phyloP scores from a whole-genome alignment of 2,888 invertebrate species.

The Drosophila dives region DNA sequence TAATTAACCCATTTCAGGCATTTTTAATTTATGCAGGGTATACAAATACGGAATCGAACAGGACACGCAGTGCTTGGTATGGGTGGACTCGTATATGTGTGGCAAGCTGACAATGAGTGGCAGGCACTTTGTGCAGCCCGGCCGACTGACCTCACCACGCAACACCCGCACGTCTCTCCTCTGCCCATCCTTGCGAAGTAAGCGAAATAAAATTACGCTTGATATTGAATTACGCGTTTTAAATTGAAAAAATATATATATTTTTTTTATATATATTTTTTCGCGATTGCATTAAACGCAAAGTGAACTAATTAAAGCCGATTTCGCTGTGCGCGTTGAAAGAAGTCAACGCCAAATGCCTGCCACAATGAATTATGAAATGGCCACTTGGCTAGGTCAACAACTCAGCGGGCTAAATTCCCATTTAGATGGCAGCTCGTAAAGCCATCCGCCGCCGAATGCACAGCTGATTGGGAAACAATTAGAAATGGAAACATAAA shows the following conservation, averaged over 20 bases:
- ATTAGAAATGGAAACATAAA: conserved; percentile 30
- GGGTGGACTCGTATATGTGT: not conserved
- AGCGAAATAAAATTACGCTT: conserved; percentile 75
- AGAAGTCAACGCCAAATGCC: not conserved
- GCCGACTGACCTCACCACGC: conserved; percentile 33
- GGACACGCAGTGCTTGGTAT: conserved; percentile 35
- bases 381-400: conserved; percentile 25
- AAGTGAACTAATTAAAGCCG: conserved; percentile 67
- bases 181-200: conserved; percentile 5
- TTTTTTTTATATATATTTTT: conserved; percentile 43
- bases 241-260: conserved; percentile 65
- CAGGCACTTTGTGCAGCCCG: conserved; percentile 64
- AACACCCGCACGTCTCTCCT: not conserved
- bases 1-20: not conserved
- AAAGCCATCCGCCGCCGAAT: conserved; percentile 10
- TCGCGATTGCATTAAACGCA: conserved; percentile 76
- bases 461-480: conserved; percentile 25
- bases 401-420: conserved; percentile 8
- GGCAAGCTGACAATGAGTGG: conserved; percentile 64
- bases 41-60: conserved; percentile 41
- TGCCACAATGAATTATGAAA: conserved; percentile 4
- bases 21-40: not conserved
- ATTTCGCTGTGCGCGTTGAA: conserved; percentile 35
- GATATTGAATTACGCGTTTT: conserved; percentile 79
- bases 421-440: conserved; percentile 7